Evolutionary conservation across 1,140 invertebrate genomes (phyloP), one percentile per base, ranked within the genome.

Genomic region (Drosophila ambigua): DNA sequence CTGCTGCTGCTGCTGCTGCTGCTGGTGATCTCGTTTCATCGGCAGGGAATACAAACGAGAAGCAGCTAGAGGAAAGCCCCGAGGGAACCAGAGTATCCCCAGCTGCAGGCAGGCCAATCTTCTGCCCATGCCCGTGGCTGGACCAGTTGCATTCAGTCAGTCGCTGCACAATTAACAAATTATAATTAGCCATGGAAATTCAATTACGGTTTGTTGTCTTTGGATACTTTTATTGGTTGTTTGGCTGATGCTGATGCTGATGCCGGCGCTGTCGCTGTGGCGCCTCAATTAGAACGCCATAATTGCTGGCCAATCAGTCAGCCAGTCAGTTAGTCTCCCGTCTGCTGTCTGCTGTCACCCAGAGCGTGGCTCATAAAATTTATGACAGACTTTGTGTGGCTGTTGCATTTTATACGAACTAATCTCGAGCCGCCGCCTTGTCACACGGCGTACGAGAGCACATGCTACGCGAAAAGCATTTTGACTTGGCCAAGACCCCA

Each of bases 401-500:
- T 39, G 35, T 13, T 39, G 35, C 2, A 7, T 9, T 31, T 31
- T 9, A 31, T 31, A 31, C 11, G 11, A 39, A 39, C 35, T 9
- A 31, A 31, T 31, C 28, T 39, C 11, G 9, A 39, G 35, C 35
- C 35, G 4, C 35, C 20, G 20, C 20, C 20, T 28, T 28, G 26
- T 28, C 26, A 28, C 23, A 24, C 23, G 4, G 23, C 2, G 23
- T 24, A 24, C 23, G 3, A 20, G 8, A 31, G 31, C 4, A 31
- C 31, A 9, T 9, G 28, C 31, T 0, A 31, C 3, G 31, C 31
- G 8, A 31, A 31, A 11, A 15, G 20, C 53, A 46, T 65, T 60
- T 67, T 68, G 72, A 67, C 59, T 65, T 66, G 80, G 66, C 72
- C 77, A 72, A 80, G 80, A 85, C 80, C 80, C 77, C 80, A 63